Evolutionary conservation across 2,113 vertebrate genomes (phyloP).

Genomic region (Trogon surrucura): DNA sequence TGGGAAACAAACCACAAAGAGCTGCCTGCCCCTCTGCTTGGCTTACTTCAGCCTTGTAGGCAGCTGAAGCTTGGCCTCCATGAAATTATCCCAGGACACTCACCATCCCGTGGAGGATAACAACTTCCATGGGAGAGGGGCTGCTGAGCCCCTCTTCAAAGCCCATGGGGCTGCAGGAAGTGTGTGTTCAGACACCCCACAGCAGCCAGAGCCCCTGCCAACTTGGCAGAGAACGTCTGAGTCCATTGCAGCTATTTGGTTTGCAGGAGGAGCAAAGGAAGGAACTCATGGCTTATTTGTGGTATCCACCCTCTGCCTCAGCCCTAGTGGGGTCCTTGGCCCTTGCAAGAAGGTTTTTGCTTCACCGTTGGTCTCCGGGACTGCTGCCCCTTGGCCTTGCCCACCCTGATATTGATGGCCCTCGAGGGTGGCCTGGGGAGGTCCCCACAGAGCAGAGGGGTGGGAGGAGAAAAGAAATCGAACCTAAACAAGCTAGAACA

Average conservation of each 20-base stretch:
- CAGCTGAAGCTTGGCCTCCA: background rate
- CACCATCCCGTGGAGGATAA: background rate
- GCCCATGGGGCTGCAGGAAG: background rate
- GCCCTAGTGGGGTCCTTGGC: background rate
- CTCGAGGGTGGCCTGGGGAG: background rate
- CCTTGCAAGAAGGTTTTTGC: background rate
- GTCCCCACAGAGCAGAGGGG: background rate
- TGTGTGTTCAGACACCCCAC: background rate
- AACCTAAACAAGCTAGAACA: background rate
- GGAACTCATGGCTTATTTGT: rapidly evolving
- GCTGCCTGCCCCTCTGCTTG: background rate
- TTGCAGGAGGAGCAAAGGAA: background rate
- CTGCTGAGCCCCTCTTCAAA: background rate
- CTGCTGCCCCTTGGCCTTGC: background rate
- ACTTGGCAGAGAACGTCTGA: rapidly evolving
- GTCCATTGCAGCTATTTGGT: no score
- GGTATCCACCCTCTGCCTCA: background rate
- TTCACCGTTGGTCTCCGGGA: rapidly evolving
- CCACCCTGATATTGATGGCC: background rate
- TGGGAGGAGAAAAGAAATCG: background rate
- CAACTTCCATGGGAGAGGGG: background rate
- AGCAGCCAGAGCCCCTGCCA: background rate
- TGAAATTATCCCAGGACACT: background rate
- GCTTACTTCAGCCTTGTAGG: background rate
- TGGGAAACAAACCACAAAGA: background rate